phyloP scores from a whole-genome alignment of 2,113 vertebrate genomes.

The Todiramphus chloris region DNA sequence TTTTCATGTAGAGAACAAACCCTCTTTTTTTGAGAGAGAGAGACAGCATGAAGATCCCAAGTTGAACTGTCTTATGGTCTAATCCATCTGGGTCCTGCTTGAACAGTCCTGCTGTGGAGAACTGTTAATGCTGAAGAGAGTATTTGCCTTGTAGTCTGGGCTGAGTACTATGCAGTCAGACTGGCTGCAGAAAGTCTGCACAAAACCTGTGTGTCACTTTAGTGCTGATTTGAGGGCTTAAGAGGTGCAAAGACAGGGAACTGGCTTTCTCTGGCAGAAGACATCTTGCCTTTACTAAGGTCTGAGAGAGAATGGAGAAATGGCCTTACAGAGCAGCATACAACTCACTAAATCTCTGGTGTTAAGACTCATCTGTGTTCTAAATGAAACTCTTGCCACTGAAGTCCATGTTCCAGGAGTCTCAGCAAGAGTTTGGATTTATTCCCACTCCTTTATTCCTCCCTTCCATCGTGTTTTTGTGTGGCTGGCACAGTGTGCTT shows the following conservation, averaged over 20 bases:
- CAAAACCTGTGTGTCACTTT: neutral
- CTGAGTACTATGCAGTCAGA: neutral
- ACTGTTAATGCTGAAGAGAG: neutral
- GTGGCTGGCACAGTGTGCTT: neutral
- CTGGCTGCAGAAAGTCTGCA: neutral
- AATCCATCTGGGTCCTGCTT: neutral
- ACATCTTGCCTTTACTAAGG: neutral
- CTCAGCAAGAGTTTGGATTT: neutral
- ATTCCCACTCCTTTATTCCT: neutral
- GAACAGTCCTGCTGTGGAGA: neutral
- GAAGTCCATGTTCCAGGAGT: neutral
- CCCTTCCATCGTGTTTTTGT: neutral
- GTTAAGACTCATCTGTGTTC: neutral
- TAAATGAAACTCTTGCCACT: neutral
- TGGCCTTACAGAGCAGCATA: neutral
- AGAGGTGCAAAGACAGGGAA: neutral
- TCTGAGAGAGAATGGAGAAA: neutral
- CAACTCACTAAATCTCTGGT: neutral
- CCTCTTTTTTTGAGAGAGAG: neutral
- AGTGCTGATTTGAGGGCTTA: neutral
- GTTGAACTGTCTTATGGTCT: neutral
- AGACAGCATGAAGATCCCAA: neutral
- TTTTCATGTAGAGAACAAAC: neutral
- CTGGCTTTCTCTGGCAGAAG: neutral
- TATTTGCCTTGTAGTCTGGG: neutral